Conservation (phyloP, 2,888 invertebrate species). For the Drosophila mayaguana region DNA sequence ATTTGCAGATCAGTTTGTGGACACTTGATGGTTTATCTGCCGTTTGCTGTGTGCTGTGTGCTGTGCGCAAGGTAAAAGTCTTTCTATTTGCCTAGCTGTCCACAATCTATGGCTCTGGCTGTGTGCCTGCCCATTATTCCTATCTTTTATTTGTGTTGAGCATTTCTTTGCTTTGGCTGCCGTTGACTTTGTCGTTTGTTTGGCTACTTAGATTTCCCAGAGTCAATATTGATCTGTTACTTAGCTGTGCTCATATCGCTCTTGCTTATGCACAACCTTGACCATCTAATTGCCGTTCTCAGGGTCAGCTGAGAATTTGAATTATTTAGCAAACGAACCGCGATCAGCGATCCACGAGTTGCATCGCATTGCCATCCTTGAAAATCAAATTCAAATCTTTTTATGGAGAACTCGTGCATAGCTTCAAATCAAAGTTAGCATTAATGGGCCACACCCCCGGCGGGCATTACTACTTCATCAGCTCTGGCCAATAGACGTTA, state of each 20-base stretch:
- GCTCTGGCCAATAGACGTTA: slow-evolving; percentile 2
- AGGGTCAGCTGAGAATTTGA: slow-evolving; percentile 60
- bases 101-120: slow-evolving; percentile 11
- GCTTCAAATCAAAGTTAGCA: slow-evolving; percentile 9
- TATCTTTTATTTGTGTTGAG: slow-evolving; percentile 58
- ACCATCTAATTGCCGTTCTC: slow-evolving; percentile 70
- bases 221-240: slow-evolving; percentile 61
- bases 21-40: not conserved
- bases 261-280: slow-evolving; percentile 64
- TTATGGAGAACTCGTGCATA: slow-evolving; percentile 61
- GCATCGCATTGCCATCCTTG: slow-evolving; percentile 60
- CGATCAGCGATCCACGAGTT: slow-evolving; percentile 38
- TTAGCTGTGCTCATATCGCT: slow-evolving; percentile 39
- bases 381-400: slow-evolving; percentile 66
- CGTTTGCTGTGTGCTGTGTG: slow-evolving; percentile 15
- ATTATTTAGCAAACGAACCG: slow-evolving; percentile 36
- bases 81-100: slow-evolving; percentile 51
- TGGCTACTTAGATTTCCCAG: slow-evolving; percentile 67
- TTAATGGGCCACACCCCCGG: slow-evolving; percentile 68
- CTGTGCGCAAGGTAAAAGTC: slow-evolving; percentile 39
- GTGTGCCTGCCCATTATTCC: slow-evolving; percentile 26
- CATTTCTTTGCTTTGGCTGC: slow-evolving; percentile 61
- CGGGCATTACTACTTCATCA: slow-evolving; percentile 40
- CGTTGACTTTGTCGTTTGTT: slow-evolving; percentile 48
- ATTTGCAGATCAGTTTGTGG: not conserved